phyloP scores from a whole-genome alignment of 2,797 vertebrate genomes.

The Microctenopoma lineatum region DNA sequence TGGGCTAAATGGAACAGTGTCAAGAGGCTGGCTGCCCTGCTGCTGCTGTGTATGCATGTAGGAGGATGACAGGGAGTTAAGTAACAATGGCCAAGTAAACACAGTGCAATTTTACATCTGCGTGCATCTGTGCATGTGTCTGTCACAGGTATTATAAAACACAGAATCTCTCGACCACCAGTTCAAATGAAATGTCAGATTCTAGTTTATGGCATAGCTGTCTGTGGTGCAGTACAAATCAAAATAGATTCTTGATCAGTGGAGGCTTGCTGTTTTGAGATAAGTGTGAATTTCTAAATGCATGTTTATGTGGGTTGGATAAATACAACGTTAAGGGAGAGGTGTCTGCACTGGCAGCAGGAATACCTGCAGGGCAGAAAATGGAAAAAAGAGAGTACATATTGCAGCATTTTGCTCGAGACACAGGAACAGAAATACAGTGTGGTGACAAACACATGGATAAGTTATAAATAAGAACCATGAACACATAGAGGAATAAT shows the following conservation, averaged over 20 bases:
- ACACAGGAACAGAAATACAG: constrained; percentile 2
- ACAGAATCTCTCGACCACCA: constrained; percentile 1
- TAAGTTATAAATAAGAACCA: constrained; percentile 20
- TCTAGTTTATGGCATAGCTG: background rate
- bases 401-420: constrained; percentile 27
- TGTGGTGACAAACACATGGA: constrained; percentile 3
- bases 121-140: constrained; percentile 25
- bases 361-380: constrained; percentile 45
- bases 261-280: constrained; percentile 19
- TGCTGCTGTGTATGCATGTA: constrained; percentile 33
- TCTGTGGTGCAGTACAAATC: background rate
- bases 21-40: constrained; percentile 76
- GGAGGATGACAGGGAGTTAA: constrained; percentile 75
- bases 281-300: constrained; percentile 25
- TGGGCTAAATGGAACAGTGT: constrained; percentile 79
- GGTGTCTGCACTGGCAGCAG: constrained; percentile 48
- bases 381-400: constrained; percentile 1
- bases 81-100: constrained; percentile 66
- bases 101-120: constrained; percentile 31
- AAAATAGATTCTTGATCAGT: constrained; percentile 27
- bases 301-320: constrained; percentile 30
- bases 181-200: constrained; percentile 35
- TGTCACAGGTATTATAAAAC: constrained; percentile 11
- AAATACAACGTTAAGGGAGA: constrained; percentile 39
- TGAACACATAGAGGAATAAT: background rate